phyloP scores from a whole-genome alignment of 2,113 vertebrate genomes.

The Clarias batrachus region DNA sequence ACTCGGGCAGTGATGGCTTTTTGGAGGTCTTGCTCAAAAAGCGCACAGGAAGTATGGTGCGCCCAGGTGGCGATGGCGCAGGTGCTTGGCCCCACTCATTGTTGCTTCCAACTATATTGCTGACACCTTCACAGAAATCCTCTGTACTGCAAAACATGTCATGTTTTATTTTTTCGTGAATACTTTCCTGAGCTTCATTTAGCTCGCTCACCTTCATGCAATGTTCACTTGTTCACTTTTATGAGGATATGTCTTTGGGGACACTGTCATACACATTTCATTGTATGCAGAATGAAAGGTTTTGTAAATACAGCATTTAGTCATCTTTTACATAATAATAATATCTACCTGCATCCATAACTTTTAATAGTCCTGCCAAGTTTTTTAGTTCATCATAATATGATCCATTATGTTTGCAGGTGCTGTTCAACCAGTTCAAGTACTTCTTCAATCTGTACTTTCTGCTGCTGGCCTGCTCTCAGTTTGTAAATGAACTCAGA shows the following conservation, averaged over 20 bases:
- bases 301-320: background rate
- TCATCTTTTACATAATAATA: background rate
- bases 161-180: background rate
- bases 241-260: background rate
- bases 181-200: background rate
- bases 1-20: no score
- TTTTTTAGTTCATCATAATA: background rate
- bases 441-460: constrained; percentile 99
- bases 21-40: no score
- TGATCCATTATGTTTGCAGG: constrained; percentile 67
- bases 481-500: constrained; percentile 91
- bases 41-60: no score
- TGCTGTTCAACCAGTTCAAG: constrained; percentile 96
- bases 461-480: constrained; percentile 92
- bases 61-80: no score
- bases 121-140: background rate
- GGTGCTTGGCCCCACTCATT: no score
- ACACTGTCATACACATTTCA: background rate
- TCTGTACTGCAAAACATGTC: background rate
- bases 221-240: background rate
- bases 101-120: no score
- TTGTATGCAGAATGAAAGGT: background rate
- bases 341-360: background rate
- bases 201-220: background rate
- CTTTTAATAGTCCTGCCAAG: background rate